Conservation (phyloP, 2,113 vertebrate genomes). For the Hemibagrus wyckioides region DNA sequence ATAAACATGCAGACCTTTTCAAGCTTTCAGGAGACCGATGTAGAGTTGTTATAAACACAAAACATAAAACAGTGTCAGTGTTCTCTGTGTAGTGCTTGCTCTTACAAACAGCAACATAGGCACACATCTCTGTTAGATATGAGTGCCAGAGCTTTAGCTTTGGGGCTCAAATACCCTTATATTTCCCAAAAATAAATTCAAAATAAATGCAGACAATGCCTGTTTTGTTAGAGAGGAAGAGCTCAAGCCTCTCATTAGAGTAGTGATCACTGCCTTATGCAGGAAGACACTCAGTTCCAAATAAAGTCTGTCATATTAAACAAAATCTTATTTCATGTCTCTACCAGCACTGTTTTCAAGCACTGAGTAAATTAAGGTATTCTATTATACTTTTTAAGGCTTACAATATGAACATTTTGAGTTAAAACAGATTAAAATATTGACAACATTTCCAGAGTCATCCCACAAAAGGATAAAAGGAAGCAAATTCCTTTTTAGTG, state of each 20-base stretch:
- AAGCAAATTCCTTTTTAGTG: not conserved
- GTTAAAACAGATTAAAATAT: not conserved
- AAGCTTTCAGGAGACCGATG: conserved; percentile 38
- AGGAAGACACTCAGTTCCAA: conserved; percentile 17
- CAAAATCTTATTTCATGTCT: conserved; percentile 45
- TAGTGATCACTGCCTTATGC: conserved; percentile 22
- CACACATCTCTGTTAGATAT: conserved; percentile 41
- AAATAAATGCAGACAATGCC: conserved; percentile 10
- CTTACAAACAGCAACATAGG: conserved; percentile 43
- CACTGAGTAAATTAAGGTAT: conserved; percentile 5
- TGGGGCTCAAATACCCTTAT: conserved; percentile 13
- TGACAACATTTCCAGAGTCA: not conserved
- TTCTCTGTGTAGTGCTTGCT: conserved; percentile 25
- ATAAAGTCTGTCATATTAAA: conserved; percentile 40
- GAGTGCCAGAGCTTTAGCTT: conserved; percentile 29
- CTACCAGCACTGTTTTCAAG: not conserved
- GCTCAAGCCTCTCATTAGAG: not conserved
- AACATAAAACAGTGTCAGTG: conserved; percentile 42
- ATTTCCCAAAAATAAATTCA: conserved; percentile 19
- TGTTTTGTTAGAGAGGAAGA: conserved; percentile 14
- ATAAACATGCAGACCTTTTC: conserved; percentile 42
- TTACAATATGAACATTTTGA: not conserved
- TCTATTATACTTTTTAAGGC: not conserved
- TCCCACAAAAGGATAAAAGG: not conserved
- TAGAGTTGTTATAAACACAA: conserved; percentile 46